Percentiles rank a stretch among this genome's conserved stretches.
Evolutionary conservation across 2,888 invertebrate species (phyloP).

Genomic region (Venustoraphidia nigricollis): DNA sequence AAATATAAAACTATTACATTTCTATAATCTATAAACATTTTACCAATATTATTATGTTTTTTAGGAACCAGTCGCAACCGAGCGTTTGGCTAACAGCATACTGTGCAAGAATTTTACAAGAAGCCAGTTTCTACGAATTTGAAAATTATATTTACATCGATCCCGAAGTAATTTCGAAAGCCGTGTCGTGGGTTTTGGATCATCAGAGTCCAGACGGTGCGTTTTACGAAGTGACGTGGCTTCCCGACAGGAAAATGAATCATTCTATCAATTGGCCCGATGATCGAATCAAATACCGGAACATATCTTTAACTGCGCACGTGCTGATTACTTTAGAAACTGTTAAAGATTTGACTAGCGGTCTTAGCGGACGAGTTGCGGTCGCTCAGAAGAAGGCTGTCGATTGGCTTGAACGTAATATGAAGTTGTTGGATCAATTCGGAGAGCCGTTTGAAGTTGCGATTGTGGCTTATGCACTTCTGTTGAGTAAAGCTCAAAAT

Average conservation of each 20-base stretch:
- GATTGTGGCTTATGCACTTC: slow-evolving; percentile 77
- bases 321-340: slow-evolving; percentile 76
- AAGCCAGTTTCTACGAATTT: slow-evolving; percentile 93
- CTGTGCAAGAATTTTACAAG: slow-evolving; percentile 74
- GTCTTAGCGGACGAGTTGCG: slow-evolving; percentile 59
- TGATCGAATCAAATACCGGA: slow-evolving; percentile 44
- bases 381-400: slow-evolving; percentile 62
- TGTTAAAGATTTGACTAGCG: slow-evolving; percentile 61
- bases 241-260: slow-evolving; percentile 80
- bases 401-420: slow-evolving; percentile 67
- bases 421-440: slow-evolving; percentile 53
- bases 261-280: slow-evolving; percentile 41
- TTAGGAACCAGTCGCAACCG: slow-evolving; percentile 66
- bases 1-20: no score
- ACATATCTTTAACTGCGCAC: slow-evolving; percentile 85
- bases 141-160: slow-evolving; percentile 92
- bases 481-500: slow-evolving; percentile 67
- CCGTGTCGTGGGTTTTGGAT: slow-evolving; percentile 72
- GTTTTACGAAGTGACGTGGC: slow-evolving; percentile 78
- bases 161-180: slow-evolving; percentile 67
- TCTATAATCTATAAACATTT: no score
- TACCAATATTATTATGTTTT: slow-evolving; percentile 9
- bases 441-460: slow-evolving; percentile 74
- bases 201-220: slow-evolving; percentile 77
- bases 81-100: slow-evolving; percentile 91